These are phyloP conservation scores for Drosophila seguyi DNA, from an alignment of 1,140 invertebrate species.

Conservation along the genomic window DNA sequence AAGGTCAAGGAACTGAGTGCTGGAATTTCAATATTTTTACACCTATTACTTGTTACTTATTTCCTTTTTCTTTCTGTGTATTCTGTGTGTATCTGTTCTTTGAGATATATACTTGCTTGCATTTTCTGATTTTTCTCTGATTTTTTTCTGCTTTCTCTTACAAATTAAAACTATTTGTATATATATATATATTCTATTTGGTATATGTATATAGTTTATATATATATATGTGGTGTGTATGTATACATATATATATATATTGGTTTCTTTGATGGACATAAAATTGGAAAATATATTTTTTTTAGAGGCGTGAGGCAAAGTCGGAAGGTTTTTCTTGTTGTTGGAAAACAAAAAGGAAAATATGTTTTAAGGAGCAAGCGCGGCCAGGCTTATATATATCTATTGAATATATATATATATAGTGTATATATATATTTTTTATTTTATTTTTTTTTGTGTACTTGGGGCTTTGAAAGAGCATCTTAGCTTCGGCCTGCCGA, in stretches of 20 bases:
- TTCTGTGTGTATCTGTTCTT: conserved; percentile 1
- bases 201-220: conserved; percentile 50
- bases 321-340: neutral
- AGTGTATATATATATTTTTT: conserved; percentile 23
- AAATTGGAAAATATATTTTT: conserved; percentile 52
- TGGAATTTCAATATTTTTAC: conserved; percentile 52
- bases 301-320: conserved; percentile 5
- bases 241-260: conserved; percentile 21
- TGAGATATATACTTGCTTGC: conserved; percentile 24
- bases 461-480: conserved; percentile 47
- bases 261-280: conserved; percentile 65
- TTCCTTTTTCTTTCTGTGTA: conserved; percentile 14
- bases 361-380: conserved; percentile 22
- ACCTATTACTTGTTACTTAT: conserved; percentile 43
- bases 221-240: conserved; percentile 15
- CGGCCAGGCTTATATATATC: conserved; percentile 32
- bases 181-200: conserved; percentile 55
- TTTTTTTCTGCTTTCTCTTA: conserved; percentile 50
- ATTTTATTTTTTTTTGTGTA: conserved; percentile 17
- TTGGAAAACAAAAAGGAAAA: neutral
- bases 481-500: conserved; percentile 73
- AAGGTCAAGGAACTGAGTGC: conserved; percentile 32
- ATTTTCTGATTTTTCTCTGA: conserved; percentile 2
- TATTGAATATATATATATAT: conserved; percentile 24
- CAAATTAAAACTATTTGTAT: conserved; percentile 58